Conservation (phyloP, 2,797 vertebrate species). For the Danio choprae region DNA sequence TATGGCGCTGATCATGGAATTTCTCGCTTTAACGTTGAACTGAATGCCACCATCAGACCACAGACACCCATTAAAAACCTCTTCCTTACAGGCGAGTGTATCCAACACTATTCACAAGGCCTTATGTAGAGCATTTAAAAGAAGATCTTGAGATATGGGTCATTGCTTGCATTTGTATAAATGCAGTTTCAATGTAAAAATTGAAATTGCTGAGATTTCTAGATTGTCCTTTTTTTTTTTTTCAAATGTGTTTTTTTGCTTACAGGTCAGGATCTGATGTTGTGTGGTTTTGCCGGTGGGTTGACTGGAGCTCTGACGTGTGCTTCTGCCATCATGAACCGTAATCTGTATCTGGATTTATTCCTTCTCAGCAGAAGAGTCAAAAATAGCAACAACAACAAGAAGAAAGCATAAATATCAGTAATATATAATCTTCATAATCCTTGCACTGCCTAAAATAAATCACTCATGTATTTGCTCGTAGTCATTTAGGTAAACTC, state of each 20-base stretch:
- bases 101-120: no score
- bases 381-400: conserved; percentile 13
- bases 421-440: background rate
- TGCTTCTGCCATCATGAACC: conserved; percentile 82
- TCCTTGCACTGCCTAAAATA: background rate
- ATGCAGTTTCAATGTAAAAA: background rate
- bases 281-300: conserved; percentile 85
- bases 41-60: conserved; percentile 74
- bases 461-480: no score
- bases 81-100: conserved; percentile 87
- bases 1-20: conserved; percentile 82
- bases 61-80: conserved; percentile 89
- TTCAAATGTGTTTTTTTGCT: background rate
- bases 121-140: no score
- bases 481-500: no score
- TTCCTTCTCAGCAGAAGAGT: conserved; percentile 66
- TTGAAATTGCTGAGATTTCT: background rate
- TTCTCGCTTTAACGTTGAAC: conserved; percentile 75
- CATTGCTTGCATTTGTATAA: background rate
- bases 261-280: conserved; percentile 87
- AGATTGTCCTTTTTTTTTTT: background rate
- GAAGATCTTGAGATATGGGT: no score
- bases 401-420: conserved; percentile 68
- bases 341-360: conserved; percentile 84
- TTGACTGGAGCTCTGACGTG: conserved; percentile 86